Evolutionary conservation across 2,888 invertebrate genomes (phyloP), one percentile per base, ranked within the genome.

Genomic region (Heliothis peltigera): DNA sequence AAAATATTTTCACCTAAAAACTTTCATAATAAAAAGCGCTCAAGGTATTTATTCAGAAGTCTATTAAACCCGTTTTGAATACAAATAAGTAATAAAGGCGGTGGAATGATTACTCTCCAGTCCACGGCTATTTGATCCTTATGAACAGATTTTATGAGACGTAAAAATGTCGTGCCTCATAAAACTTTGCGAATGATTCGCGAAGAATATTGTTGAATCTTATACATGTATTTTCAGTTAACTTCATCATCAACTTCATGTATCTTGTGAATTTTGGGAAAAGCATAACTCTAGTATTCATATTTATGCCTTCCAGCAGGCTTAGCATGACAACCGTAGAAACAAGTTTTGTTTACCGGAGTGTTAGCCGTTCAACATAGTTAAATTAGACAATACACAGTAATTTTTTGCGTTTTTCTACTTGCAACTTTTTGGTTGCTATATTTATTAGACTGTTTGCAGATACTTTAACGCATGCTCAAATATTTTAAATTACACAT

Each of bases 41-140:
- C 51, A 44, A 7, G 35, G 15, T 46, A 59, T 54, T 62, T 73
- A 66, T 57, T 64, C 28, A 32, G 49, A 60, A 73, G 42, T 71
- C 70, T 60, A 53, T 78, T 46, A 54, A 58, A 68, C 64, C 69
- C 77, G 67, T 75, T 79, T 72, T 79, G 83, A 81, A 80, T 80
- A 77, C 64, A 70, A 75, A 75, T 54, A 64, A 69, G 61, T 69
- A 44, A 55, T 64, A 53, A 72, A 70, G 52, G 55, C 44, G 56
- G 53, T 62, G 70, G 64, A 80, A 74, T 73, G 52, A 75, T 75
- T 64, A 76, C 70, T 80, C 79, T 76, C 64, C 65, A 39, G 63
- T 19, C 65, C 58, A 49, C 57, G 66, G 60, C 63, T 60, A 68
- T 70, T 73, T 74, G 59, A 70, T 67, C 44, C 46, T 58, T 47